A percentile compares a stretch with the other conserved stretches of the same genome.
Conservation (phyloP, 1,140 invertebrate species). For the Neoseiulus cucumeris region DNA sequence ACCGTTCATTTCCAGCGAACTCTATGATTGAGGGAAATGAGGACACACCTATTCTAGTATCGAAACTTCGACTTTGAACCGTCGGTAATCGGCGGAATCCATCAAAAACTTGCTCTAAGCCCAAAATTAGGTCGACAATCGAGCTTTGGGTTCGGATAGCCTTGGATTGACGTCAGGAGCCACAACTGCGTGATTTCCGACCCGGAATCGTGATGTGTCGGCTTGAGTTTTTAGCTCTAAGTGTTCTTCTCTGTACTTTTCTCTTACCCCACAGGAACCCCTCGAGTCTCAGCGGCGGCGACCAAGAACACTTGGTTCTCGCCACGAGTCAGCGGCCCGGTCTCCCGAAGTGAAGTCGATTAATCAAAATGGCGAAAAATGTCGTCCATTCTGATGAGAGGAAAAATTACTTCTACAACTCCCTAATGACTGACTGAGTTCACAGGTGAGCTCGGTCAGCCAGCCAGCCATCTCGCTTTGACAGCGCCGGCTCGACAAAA, state of each 20-base stretch:
- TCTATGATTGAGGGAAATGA: no score
- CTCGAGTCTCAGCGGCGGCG: background rate
- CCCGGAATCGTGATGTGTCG: no score
- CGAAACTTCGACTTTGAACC: no score
- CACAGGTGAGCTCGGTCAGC: background rate
- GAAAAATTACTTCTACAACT: background rate
- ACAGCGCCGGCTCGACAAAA: background rate
- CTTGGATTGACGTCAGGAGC: no score
- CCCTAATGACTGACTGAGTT: background rate
- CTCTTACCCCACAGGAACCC: background rate
- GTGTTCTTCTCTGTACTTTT: background rate
- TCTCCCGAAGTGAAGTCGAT: background rate
- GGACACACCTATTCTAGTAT: no score
- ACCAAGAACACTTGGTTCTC: background rate
- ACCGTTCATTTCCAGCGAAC: no score
- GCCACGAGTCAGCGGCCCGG: background rate
- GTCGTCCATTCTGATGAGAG: background rate
- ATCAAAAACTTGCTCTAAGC: no score
- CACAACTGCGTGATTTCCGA: no score
- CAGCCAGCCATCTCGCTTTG: slow-evolving; percentile 4
- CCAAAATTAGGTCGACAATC: no score
- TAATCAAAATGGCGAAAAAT: slow-evolving; percentile 5
- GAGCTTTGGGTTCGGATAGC: no score
- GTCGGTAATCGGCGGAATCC: no score
- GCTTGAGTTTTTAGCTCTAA: no score